Percentiles rank a stretch among this genome's conserved stretches.
Evolutionary conservation across 2,797 vertebrate genomes (phyloP).

Genomic region (Cirrhinus molitorella): DNA sequence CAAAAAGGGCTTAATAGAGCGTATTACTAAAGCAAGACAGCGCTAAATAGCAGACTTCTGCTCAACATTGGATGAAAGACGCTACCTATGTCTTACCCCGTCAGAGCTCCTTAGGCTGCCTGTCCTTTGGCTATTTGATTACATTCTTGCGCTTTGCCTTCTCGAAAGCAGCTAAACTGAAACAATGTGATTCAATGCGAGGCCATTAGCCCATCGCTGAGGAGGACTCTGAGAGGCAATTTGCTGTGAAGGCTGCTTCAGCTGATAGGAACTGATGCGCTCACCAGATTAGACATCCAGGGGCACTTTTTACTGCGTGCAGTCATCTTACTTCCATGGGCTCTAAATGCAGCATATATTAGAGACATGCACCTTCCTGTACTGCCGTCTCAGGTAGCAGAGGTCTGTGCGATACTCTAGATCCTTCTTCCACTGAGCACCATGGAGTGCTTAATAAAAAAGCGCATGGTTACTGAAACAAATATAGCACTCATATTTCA

Average conservation of each 20-base stretch:
- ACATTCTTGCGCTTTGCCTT: conserved; percentile 55
- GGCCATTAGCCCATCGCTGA: conserved; percentile 60
- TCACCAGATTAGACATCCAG: conserved; percentile 60
- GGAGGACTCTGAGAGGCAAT: conserved; percentile 63
- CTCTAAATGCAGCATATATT: conserved; percentile 16
- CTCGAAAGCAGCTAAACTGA: conserved; percentile 59
- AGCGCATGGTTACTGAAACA: background rate
- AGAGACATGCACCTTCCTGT: conserved; percentile 13
- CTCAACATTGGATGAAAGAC: conserved; percentile 53
- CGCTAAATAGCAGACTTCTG: conserved; percentile 19
- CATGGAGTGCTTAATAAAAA: background rate
- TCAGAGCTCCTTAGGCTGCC: conserved; percentile 56
- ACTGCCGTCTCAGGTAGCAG: background rate
- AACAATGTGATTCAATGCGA: conserved; percentile 61
- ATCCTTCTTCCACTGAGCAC: background rate
- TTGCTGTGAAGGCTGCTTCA: conserved; percentile 71
- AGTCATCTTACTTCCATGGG: conserved; percentile 24
- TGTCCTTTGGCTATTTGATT: conserved; percentile 61
- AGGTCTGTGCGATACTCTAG: background rate
- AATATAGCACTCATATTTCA: background rate
- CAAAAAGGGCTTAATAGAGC: conserved; percentile 5
- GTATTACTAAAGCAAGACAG: conserved; percentile 30
- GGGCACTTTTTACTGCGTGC: conserved; percentile 51
- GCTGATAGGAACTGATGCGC: conserved; percentile 68
- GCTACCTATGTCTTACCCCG: conserved; percentile 46